Conservation (phyloP, 2,888 invertebrate species). For the Parnassius smintheus region DNA sequence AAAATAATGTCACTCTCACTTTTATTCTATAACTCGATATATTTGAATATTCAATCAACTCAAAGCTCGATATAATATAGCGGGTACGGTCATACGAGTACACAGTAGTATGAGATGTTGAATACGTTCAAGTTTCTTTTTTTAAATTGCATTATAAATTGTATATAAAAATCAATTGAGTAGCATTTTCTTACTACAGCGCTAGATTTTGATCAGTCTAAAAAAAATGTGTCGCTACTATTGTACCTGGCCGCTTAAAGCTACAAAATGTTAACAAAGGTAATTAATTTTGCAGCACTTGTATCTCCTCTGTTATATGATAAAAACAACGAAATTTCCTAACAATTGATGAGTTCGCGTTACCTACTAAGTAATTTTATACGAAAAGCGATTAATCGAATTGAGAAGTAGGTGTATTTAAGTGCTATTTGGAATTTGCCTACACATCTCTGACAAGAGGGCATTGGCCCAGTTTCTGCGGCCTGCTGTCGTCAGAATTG, state of each 20-base stretch:
- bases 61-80: too few relatives aligned
- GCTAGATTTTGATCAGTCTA: too few relatives aligned
- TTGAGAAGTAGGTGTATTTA: conserved; percentile 34
- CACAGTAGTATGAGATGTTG: too few relatives aligned
- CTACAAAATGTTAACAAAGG: background rate
- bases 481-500: conserved; percentile 23
- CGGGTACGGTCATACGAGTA: too few relatives aligned
- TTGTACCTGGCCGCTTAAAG: background rate
- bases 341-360: background rate
- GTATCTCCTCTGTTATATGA: background rate
- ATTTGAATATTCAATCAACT: too few relatives aligned
- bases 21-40: too few relatives aligned
- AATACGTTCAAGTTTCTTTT: too few relatives aligned
- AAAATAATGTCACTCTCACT: too few relatives aligned
- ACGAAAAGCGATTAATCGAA: background rate
- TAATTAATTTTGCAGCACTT: background rate
- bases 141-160: too few relatives aligned
- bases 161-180: too few relatives aligned
- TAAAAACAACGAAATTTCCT: background rate
- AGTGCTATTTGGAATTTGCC: conserved; percentile 36
- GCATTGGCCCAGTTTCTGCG: conserved; percentile 50
- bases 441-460: conserved; percentile 31
- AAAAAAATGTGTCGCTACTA: background rate
- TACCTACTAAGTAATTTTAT: background rate
- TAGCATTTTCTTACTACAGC: too few relatives aligned